Conservation (phyloP, 2,797 vertebrate species). For the Carcharodon carcharias region DNA sequence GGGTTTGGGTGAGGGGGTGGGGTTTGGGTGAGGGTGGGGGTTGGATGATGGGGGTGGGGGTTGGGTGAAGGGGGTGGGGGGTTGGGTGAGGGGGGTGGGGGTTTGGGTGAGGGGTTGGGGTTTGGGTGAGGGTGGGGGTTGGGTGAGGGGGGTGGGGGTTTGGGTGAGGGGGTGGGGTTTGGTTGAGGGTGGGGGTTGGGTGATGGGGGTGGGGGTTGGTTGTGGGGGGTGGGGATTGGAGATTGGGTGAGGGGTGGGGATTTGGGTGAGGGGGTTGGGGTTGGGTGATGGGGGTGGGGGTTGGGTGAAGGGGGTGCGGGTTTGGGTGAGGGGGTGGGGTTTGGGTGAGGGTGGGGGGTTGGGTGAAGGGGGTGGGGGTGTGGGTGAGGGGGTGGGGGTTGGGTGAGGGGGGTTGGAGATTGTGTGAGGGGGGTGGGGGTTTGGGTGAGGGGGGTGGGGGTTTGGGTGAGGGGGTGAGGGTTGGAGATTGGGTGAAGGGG, state of each 20-base stretch:
- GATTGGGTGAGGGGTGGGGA: slow-evolving; percentile 13
- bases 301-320: background rate
- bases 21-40: background rate
- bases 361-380: background rate
- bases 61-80: slow-evolving; percentile 15
- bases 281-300: too few relatives aligned
- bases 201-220: background rate
- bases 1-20: slow-evolving; percentile 33
- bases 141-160: background rate
- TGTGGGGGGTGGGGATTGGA: background rate
- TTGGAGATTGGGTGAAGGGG: background rate
- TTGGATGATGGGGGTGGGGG: background rate
- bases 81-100: slow-evolving; percentile 26
- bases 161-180: slow-evolving; percentile 29
- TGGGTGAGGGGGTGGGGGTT: slow-evolving; percentile 21
- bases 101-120: too few relatives aligned
- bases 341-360: too few relatives aligned
- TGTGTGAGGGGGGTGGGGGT: background rate
- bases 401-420: slow-evolving; percentile 34
- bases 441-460: too few relatives aligned
- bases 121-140: too few relatives aligned
- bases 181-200: background rate
- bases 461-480: background rate
- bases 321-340: slow-evolving; percentile 31
- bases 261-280: too few relatives aligned